Conservation (phyloP, 2,113 vertebrate genomes). For the Phylloscopus whistleri region DNA sequence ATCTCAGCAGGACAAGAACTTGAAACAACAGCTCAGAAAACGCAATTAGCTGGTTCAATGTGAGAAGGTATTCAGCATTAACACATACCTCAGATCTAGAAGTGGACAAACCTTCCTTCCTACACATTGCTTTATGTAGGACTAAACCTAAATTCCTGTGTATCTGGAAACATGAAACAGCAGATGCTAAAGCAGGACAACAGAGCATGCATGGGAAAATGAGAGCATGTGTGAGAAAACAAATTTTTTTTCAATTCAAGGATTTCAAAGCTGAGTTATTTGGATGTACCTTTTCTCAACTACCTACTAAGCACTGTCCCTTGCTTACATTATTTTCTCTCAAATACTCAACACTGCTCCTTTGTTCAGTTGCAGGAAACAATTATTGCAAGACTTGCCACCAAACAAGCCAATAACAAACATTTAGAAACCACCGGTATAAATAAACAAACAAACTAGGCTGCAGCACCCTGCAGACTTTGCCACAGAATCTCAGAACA, state of each 20-base stretch:
- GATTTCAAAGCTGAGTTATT: background rate
- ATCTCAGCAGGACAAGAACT: background rate
- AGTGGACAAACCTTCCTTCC: background rate
- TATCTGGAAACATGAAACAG: background rate
- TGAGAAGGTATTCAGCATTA: background rate
- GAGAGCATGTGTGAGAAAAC: background rate
- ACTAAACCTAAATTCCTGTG: background rate
- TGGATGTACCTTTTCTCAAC: background rate
- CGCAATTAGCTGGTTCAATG: rapidly evolving
- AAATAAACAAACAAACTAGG: background rate
- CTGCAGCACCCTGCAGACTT: background rate
- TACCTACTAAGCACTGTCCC: background rate
- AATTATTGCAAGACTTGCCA: background rate
- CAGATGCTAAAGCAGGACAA: background rate
- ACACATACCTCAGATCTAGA: background rate
- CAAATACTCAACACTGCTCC: background rate
- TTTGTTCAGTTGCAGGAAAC: background rate
- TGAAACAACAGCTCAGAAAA: background rate
- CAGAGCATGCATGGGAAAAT: rapidly evolving
- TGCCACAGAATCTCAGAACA: background rate
- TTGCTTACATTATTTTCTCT: background rate
- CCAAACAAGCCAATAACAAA: background rate
- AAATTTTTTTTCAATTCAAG: background rate
- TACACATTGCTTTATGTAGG: background rate
- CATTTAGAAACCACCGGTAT: background rate